phyloP scores from a whole-genome alignment of 2,888 invertebrate species.

The Drosophila acutilabella region DNA sequence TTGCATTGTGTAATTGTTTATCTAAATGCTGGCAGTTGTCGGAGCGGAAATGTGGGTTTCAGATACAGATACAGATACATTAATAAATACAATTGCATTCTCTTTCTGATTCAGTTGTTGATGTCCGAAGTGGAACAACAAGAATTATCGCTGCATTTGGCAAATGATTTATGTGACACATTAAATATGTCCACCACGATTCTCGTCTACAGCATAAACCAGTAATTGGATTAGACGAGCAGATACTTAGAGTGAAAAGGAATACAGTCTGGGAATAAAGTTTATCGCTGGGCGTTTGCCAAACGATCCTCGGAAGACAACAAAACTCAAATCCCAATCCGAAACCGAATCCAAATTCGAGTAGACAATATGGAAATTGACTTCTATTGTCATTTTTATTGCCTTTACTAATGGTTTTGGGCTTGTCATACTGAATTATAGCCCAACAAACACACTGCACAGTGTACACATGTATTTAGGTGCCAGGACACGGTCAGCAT shows the following conservation, averaged over 20 bases:
- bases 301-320: conserved; percentile 13
- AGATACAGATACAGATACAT: conserved; percentile 23
- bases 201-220: conserved; percentile 47
- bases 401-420: conserved; percentile 79
- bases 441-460: conserved; percentile 48
- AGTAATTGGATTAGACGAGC: conserved; percentile 55
- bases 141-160: conserved; percentile 44
- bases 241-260: conserved; percentile 10
- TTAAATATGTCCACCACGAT: conserved; percentile 36
- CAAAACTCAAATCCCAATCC: conserved; percentile 28
- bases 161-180: conserved; percentile 71
- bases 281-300: conserved; percentile 34
- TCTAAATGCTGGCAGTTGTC: conserved; percentile 60
- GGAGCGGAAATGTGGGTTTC: conserved; percentile 55
- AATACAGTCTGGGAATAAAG: conserved; percentile 48
- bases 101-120: conserved; percentile 31
- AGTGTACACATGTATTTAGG: conserved; percentile 44
- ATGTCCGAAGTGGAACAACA: conserved; percentile 46
- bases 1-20: conserved; percentile 69
- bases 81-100: conserved; percentile 7
- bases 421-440: conserved; percentile 78
- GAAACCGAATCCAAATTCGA: conserved; percentile 24
- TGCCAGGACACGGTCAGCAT: conserved; percentile 60
- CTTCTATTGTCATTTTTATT: conserved; percentile 80
- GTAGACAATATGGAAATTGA: conserved; percentile 75